Conservation (phyloP, 2,113 vertebrate species). For the Vulpes lagopus region DNA sequence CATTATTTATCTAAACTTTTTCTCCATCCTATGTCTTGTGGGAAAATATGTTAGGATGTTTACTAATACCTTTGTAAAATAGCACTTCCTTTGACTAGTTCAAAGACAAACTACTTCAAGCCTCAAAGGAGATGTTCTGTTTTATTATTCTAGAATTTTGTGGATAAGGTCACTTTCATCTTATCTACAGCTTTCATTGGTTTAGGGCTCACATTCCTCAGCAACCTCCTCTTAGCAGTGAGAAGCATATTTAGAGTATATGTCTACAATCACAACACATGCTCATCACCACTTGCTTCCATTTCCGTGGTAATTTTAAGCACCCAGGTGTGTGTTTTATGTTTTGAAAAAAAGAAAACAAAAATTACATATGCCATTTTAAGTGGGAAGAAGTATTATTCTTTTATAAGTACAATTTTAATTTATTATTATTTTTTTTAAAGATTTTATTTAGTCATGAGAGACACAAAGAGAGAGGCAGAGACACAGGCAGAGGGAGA, state of each 20-base stretch:
- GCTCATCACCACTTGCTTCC: not conserved
- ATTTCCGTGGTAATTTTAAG: not conserved
- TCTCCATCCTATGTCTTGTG: not conserved
- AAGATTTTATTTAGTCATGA: no score
- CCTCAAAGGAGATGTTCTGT: not conserved
- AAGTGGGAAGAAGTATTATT: not conserved
- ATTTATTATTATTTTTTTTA: no score
- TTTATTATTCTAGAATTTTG: not conserved
- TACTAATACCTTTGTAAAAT: not conserved
- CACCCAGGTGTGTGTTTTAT: not conserved
- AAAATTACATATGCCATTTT: not conserved
- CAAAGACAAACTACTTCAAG: not conserved
- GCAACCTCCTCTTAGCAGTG: not conserved
- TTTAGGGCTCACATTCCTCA: not conserved
- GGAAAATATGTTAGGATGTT: not conserved
- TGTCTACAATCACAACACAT: not conserved
- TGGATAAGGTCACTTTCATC: not conserved
- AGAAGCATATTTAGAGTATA: not conserved
- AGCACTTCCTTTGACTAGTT: not conserved
- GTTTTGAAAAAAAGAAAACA: not conserved
- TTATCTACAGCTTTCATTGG: not conserved
- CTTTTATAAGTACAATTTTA: not conserved
- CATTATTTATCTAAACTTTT: not conserved
- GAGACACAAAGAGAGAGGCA: no score
- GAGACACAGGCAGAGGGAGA: no score